Evolutionary conservation across 92 coral and sea anemone species (phyloP).

Genomic region (Siderastrea radians): DNA sequence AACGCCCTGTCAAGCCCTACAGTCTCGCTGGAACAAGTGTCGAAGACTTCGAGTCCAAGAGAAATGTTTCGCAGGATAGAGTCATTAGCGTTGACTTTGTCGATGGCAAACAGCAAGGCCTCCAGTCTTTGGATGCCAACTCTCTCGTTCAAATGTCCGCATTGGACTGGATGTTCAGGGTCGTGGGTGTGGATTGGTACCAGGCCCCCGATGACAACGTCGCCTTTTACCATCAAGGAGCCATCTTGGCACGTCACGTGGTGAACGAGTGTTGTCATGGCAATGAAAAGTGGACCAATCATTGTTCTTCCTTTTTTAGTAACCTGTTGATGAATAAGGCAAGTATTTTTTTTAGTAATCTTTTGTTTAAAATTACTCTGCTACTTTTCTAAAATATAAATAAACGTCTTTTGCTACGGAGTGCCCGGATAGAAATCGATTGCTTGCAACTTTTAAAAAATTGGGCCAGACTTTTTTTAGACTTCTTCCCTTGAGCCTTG

Average conservation of each 20-base stretch:
- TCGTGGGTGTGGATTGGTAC: constrained; percentile 88
- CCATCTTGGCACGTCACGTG: constrained; percentile 36
- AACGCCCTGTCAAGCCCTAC: constrained; percentile 88
- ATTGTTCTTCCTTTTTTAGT: not conserved
- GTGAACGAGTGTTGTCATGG: constrained; percentile 9
- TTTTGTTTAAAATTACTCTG: not conserved
- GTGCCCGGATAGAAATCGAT: too few species aligned
- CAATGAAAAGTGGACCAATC: constrained; percentile 6
- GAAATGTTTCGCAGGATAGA: constrained; percentile 77
- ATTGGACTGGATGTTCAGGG: constrained; percentile 8
- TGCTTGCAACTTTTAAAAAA: too few species aligned
- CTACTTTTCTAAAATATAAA: not conserved
- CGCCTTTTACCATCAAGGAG: constrained; percentile 55
- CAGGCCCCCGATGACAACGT: constrained; percentile 88
- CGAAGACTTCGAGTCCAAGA: constrained; percentile 88
- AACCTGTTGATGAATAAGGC: not conserved
- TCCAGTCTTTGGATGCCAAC: constrained; percentile 96
- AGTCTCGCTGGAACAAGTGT: constrained; percentile 88
- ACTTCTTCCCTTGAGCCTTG: too few species aligned
- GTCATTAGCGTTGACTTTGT: constrained; percentile 76
- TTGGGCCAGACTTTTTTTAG: too few species aligned
- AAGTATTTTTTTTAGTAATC: not conserved
- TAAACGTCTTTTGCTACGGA: not conserved
- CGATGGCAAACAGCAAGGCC: constrained; percentile 89
- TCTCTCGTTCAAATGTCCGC: constrained; percentile 73